A percentile compares a stretch with the other conserved stretches of the same genome.
phyloP scores from a whole-genome alignment of 2,797 vertebrate species.

The Hyperoplus immaculatus region DNA sequence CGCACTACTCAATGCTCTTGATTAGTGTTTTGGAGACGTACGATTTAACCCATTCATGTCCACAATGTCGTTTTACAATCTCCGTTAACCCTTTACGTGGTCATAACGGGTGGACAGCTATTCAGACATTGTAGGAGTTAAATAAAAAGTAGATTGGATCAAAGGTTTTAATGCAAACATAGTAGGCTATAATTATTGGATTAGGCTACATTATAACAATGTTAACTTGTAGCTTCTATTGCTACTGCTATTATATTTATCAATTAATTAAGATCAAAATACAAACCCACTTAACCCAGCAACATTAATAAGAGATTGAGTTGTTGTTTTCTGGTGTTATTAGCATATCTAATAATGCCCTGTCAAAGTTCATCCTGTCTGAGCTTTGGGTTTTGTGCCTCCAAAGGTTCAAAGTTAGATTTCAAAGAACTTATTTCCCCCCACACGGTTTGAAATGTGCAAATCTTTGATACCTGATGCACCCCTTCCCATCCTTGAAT shows the following conservation, averaged over 20 bases:
- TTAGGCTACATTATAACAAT: no score
- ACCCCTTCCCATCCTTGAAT: neutral
- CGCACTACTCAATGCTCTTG: neutral
- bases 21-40: neutral
- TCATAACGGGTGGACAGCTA: no score
- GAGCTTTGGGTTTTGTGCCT: neutral
- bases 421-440: neutral
- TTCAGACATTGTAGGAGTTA: no score
- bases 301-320: neutral
- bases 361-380: neutral
- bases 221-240: no score
- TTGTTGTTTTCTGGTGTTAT: neutral
- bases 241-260: no score
- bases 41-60: neutral
- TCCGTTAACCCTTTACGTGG: no score
- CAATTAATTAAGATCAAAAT: no score
- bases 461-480: neutral
- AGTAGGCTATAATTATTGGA: no score
- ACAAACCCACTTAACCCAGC: neutral
- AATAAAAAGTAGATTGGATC: no score
- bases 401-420: constrained; percentile 3
- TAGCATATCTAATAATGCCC: neutral
- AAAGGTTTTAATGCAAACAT: no score
- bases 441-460: neutral
- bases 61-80: no score